Evolutionary conservation across 2,888 invertebrate genomes (phyloP).

Genomic region (Zelleria hepariella): DNA sequence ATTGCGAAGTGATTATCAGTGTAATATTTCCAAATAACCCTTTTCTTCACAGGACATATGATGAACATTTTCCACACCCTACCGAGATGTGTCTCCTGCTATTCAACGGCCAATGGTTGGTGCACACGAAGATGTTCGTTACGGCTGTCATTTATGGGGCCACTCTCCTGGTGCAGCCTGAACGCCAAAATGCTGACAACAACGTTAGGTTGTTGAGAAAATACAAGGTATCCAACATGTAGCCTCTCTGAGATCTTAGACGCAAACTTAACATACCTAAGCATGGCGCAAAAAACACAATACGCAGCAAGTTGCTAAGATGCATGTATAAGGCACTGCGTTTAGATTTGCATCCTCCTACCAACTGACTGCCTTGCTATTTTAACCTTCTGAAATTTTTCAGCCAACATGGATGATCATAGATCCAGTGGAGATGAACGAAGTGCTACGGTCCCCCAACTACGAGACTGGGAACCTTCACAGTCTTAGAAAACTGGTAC

Average conservation of each 20-base stretch:
- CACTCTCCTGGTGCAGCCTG: not conserved
- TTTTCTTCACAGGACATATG: not conserved
- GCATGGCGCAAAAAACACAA: too few relatives aligned
- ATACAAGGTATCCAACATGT: not conserved
- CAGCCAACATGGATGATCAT: slow-evolving; percentile 1
- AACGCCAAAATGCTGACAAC: not conserved
- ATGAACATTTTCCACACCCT: not conserved
- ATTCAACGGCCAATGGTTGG: not conserved
- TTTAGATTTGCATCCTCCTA: too few relatives aligned
- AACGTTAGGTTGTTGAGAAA: not conserved
- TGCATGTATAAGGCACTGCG: too few relatives aligned
- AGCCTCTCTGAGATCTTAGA: not conserved
- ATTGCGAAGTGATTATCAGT: too few relatives aligned
- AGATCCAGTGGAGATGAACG: not conserved
- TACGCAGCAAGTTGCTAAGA: too few relatives aligned
- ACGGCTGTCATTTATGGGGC: not conserved
- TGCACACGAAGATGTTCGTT: not conserved
- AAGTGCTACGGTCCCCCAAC: not conserved
- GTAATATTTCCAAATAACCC: not conserved
- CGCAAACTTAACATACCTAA: not conserved
- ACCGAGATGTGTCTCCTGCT: not conserved
- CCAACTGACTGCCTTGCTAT: too few relatives aligned
- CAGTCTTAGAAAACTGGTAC: not conserved
- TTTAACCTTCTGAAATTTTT: too few relatives aligned
- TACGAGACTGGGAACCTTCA: not conserved